These are phyloP conservation scores for Meda fulgida DNA, from an alignment of 2,797 vertebrate genomes.

Conservation along the genomic window DNA sequence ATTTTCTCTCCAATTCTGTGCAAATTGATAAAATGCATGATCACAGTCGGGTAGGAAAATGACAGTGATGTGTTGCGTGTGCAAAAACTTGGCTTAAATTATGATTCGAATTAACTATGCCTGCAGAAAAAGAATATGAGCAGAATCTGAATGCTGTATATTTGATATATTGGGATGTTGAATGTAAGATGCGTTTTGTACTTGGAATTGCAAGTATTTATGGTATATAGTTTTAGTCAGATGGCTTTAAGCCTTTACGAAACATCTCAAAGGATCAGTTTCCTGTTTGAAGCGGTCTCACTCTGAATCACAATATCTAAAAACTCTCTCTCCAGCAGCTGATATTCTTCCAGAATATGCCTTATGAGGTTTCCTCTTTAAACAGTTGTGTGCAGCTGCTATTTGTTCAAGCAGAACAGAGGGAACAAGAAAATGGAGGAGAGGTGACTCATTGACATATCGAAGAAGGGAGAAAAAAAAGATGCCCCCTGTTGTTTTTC, in stretches of 20 bases:
- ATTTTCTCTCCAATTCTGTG: too few relatives aligned
- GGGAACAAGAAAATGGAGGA: slow-evolving; percentile 39
- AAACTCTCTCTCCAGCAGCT: background rate
- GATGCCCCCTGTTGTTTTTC: slow-evolving; percentile 32
- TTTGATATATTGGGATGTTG: slow-evolving; percentile 6
- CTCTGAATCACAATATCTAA: slow-evolving; percentile 29
- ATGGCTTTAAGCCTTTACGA: slow-evolving; percentile 24
- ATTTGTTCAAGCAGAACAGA: slow-evolving; percentile 45
- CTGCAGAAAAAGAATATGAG: background rate
- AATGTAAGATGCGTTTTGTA: slow-evolving; percentile 13
- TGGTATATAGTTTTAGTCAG: slow-evolving; percentile 17
- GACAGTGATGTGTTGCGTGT: background rate
- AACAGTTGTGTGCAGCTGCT: slow-evolving; percentile 28
- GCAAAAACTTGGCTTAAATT: background rate
- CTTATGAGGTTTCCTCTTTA: slow-evolving; percentile 34
- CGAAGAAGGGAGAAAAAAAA: slow-evolving; percentile 29
- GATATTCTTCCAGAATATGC: slow-evolving; percentile 14
- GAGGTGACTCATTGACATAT: slow-evolving; percentile 28
- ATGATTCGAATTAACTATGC: too few relatives aligned
- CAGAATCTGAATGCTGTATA: background rate
- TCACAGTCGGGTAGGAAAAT: background rate
- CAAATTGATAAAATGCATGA: background rate
- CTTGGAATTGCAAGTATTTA: slow-evolving; percentile 11
- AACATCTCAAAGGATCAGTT: slow-evolving; percentile 45
- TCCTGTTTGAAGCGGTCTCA: slow-evolving; percentile 28